Percentiles rank a stretch among this genome's conserved stretches.
Conservation (phyloP, 1,140 invertebrate genomes). For the Brachionus koreanus region DNA sequence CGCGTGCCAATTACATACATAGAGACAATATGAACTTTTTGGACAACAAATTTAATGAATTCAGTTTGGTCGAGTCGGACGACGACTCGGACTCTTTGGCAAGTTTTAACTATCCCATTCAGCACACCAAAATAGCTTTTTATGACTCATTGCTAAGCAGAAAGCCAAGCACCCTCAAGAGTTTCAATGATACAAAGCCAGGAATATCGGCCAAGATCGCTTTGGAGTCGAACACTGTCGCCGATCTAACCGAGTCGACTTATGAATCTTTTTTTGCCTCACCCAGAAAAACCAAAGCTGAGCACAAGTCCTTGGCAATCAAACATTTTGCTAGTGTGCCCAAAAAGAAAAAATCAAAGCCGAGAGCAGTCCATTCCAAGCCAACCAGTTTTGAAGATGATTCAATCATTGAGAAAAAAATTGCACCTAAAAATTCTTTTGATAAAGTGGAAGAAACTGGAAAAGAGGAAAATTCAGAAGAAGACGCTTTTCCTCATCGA, state of each 20-base stretch:
- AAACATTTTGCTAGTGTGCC: slow-evolving; percentile 4
- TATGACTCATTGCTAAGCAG: slow-evolving; percentile 4
- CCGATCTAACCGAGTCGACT: not conserved
- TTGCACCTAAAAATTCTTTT: not conserved
- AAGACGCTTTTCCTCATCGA: not conserved
- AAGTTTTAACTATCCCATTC: not conserved
- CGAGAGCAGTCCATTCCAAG: not conserved
- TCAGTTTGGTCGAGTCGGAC: not conserved
- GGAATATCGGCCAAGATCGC: not conserved
- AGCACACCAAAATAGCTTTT: not conserved
- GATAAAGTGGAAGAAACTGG: not conserved
- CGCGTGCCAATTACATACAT: not conserved
- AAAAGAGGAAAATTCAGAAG: not conserved
- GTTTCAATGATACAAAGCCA: not conserved
- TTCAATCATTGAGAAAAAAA: not conserved
- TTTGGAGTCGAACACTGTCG: not conserved
- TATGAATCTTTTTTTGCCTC: not conserved
- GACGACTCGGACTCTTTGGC: not conserved
- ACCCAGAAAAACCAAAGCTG: not conserved
- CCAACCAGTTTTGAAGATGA: not conserved
- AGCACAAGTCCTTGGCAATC: not conserved
- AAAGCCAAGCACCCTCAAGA: not conserved
- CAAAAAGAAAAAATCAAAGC: not conserved
- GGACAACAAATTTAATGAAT: not conserved
- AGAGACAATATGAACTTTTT: not conserved